These are phyloP conservation scores for Typhlomys cinereus DNA, from an alignment of 2,113 vertebrate genomes.

Conservation along the genomic window DNA sequence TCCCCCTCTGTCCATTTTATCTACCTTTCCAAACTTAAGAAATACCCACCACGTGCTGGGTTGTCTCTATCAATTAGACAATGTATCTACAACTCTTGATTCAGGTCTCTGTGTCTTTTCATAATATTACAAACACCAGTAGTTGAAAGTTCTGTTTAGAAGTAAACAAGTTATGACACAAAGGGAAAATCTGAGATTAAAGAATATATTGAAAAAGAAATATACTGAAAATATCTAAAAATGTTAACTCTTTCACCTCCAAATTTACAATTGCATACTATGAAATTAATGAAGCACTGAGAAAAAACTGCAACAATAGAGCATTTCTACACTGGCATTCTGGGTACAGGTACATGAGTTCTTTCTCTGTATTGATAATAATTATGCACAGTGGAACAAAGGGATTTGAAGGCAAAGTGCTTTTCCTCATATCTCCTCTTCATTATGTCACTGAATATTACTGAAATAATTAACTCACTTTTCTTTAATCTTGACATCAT, in stretches of 20 bases:
- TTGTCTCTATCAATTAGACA: too few species aligned
- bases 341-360: constrained; percentile 58
- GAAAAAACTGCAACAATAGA: constrained; percentile 65
- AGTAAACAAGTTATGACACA: neutral
- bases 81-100: neutral
- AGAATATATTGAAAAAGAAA: constrained; percentile 8
- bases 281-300: constrained; percentile 69
- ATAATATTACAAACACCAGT: neutral
- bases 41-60: too few species aligned
- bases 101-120: neutral
- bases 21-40: too few species aligned
- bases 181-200: constrained; percentile 4
- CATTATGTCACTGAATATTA: constrained; percentile 63
- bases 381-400: constrained; percentile 55
- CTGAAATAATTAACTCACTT: constrained; percentile 58
- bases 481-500: constrained; percentile 55
- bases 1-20: too few species aligned
- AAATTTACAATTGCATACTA: too few species aligned
- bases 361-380: constrained; percentile 42
- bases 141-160: neutral
- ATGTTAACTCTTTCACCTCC: neutral
- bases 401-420: constrained; percentile 26
- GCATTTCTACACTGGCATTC: constrained; percentile 60
- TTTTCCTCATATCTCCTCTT: neutral
- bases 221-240: constrained; percentile 6